phyloP scores from a whole-genome alignment of 2,797 vertebrate species.

The Crenichthys baileyi region DNA sequence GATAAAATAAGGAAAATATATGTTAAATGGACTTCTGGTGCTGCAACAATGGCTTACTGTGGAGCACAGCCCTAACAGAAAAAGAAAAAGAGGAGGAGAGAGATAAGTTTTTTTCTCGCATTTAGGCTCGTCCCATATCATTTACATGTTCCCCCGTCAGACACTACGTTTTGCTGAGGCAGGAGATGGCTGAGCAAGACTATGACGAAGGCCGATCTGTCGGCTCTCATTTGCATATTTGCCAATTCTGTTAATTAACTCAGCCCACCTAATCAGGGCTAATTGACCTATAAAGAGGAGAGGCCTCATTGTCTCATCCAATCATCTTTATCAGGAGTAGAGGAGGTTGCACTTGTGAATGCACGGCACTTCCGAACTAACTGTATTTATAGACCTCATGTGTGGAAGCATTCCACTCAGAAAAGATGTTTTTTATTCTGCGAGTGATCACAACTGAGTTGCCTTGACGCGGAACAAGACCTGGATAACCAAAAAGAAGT shows the following conservation, averaged over 20 bases:
- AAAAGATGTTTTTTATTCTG: conserved; percentile 26
- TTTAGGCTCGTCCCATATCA: conserved; percentile 72
- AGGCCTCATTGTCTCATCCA: conserved; percentile 86
- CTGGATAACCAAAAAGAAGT: conserved; percentile 35
- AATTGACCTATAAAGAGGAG: conserved; percentile 91
- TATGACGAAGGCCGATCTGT: conserved; percentile 80
- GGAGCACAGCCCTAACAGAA: neutral
- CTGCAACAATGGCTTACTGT: neutral
- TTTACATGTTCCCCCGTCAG: conserved; percentile 78
- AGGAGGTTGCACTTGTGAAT: conserved; percentile 63
- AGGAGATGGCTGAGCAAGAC: conserved; percentile 65
- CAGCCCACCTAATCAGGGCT: conserved; percentile 91
- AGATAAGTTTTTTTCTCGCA: conserved; percentile 54
- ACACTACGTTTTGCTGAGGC: conserved; percentile 67
- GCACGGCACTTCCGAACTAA: conserved; percentile 74
- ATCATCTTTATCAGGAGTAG: conserved; percentile 84
- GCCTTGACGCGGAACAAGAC: conserved; percentile 36
- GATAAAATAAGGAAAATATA: conserved; percentile 5
- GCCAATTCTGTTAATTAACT: conserved; percentile 87
- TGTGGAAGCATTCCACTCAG: conserved; percentile 48
- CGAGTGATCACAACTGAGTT: conserved; percentile 37
- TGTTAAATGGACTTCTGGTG: conserved; percentile 1
- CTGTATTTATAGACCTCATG: conserved; percentile 66
- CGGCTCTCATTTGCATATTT: conserved; percentile 83
- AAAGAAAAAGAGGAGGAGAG: conserved; percentile 60